Evolutionary conservation across 1,140 invertebrate species (phyloP).

Genomic region (Lucilia sericata): DNA sequence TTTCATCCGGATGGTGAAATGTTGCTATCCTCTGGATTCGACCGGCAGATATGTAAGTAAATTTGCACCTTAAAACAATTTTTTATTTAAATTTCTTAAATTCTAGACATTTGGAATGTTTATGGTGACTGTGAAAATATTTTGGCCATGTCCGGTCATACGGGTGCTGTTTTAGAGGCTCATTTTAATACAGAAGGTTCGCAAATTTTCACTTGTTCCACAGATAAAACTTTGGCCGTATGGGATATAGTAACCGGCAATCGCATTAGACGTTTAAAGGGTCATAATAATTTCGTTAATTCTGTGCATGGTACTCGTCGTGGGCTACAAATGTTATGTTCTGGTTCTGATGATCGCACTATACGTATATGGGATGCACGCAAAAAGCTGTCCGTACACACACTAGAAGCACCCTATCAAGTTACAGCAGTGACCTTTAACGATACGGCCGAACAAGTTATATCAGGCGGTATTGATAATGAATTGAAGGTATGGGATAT

Average conservation of each 20-base stretch:
- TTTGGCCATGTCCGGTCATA: conserved; percentile 91
- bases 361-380: conserved; percentile 92
- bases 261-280: conserved; percentile 92
- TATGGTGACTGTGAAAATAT: conserved; percentile 99
- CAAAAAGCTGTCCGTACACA: conserved; percentile 81
- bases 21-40: conserved; percentile 95
- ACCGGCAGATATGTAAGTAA: conserved; percentile 93
- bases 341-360: conserved; percentile 95
- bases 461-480: conserved; percentile 96
- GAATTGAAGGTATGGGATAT: conserved; percentile 99
- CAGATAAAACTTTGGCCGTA: conserved; percentile 93
- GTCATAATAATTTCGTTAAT: conserved; percentile 92
- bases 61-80: not conserved
- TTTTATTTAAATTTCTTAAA: not conserved
- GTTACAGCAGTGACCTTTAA: conserved; percentile 95
- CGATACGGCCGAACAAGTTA: conserved; percentile 93
- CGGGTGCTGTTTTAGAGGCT: conserved; percentile 96
- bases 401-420: conserved; percentile 86
- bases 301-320: conserved; percentile 84
- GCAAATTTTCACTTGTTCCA: conserved; percentile 90
- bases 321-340: conserved; percentile 90
- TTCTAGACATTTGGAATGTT: conserved; percentile 94
- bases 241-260: conserved; percentile 94
- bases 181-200: conserved; percentile 95
- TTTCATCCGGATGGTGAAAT: conserved; percentile 97